phyloP scores from a whole-genome alignment of 2,797 vertebrate species.

The Sylvilagus floridanus region DNA sequence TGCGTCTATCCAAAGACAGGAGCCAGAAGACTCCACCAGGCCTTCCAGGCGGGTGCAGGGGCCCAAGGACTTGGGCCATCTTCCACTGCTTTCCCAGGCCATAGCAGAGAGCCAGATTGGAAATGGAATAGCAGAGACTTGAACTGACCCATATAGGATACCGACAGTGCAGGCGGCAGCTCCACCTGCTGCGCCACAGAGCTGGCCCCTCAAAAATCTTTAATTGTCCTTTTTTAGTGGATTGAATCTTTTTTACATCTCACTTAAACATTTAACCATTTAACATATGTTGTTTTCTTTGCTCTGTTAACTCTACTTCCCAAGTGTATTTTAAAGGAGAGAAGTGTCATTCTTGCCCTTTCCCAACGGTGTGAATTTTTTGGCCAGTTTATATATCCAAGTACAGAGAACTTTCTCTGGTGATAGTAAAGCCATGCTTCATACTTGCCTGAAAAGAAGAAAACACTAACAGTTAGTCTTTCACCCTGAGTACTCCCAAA shows the following conservation, averaged over 20 bases:
- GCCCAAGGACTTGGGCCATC: too few species aligned
- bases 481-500: fast-evolving
- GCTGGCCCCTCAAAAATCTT: not conserved
- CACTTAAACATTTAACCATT: not conserved
- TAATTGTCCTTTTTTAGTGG: not conserved
- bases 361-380: not conserved
- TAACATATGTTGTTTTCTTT: not conserved
- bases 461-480: not conserved
- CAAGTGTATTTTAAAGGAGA: not conserved
- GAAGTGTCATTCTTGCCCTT: not conserved
- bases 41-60: too few species aligned
- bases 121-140: too few species aligned
- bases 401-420: not conserved
- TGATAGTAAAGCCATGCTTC: fast-evolving
- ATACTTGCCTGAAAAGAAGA: not conserved
- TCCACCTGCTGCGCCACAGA: too few species aligned
- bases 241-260: not conserved
- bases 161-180: too few species aligned
- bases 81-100: too few species aligned
- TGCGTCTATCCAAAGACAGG: too few species aligned
- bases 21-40: too few species aligned
- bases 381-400: fast-evolving
- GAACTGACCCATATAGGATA: too few species aligned
- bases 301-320: not conserved
- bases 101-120: too few species aligned